A percentile compares a stretch with the other conserved stretches of the same genome.
phyloP scores from a whole-genome alignment of 1,140 invertebrate species.

The Lasioglossum baleicum region DNA sequence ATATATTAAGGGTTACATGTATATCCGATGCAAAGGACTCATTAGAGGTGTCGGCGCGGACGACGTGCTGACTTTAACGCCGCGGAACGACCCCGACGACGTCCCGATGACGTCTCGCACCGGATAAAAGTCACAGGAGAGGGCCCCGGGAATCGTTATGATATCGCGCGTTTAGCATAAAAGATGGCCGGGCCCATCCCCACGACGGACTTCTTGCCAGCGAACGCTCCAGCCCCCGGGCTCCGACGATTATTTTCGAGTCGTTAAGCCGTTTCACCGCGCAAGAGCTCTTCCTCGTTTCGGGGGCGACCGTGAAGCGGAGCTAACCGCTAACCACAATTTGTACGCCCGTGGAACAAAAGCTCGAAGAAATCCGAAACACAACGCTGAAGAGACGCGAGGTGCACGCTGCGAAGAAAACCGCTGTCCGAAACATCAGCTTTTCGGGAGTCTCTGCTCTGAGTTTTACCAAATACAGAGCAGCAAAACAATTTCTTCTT shows the following conservation, averaged over 20 bases:
- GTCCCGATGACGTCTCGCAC: no score
- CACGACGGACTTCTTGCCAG: slow-evolving; percentile 24
- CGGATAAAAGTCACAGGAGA: neutral
- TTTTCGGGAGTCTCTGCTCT: no score
- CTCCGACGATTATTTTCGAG: slow-evolving; percentile 57
- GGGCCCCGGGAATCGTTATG: neutral
- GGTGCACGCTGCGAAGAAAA: no score
- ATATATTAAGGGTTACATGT: slow-evolving; percentile 17
- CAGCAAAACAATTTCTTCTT: no score
- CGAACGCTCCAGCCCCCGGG: slow-evolving; percentile 28
- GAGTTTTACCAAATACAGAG: no score
- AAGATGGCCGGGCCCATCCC: slow-evolving; percentile 19
- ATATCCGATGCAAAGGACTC: slow-evolving; percentile 31
- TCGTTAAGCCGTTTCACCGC: slow-evolving; percentile 51
- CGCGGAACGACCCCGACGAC: neutral
- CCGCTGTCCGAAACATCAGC: no score
- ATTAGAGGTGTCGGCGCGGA: slow-evolving; percentile 31
- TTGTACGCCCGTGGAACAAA: slow-evolving; percentile 43
- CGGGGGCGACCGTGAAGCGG: slow-evolving; percentile 58
- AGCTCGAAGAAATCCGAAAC: slow-evolving; percentile 9
- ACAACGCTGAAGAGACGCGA: neutral
- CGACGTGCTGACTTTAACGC: slow-evolving; percentile 5
- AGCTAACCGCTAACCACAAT: slow-evolving; percentile 67
- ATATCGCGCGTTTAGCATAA: slow-evolving; percentile 19
- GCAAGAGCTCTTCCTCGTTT: slow-evolving; percentile 52